Base-by-base conservation (phyloP, 1,140 invertebrate species). In the Apis cerana region DNA sequence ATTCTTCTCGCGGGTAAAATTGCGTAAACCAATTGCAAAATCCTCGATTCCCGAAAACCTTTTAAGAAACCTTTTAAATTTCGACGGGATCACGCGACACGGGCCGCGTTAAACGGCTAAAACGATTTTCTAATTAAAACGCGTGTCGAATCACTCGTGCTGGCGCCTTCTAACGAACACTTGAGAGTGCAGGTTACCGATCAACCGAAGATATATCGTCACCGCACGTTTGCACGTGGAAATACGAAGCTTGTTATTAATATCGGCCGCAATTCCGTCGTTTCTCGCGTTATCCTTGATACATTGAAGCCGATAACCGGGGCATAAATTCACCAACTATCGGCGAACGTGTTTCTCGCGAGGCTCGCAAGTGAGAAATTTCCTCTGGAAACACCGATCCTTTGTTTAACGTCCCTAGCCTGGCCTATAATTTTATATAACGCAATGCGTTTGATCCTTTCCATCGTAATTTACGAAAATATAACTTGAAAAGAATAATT, bases 321-420 rank as follows among this genome's bases (percentile, higher is more conserved):
- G 21, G 56, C 78, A 84, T 84, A 84, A 84, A 80, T 84, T 84
- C 5, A 81, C n/a, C 71, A 52, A 81, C 62, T 81, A 84, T 84
- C 78, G 27, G 48, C 17, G 48, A 65, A 80, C 77, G 56, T 61
- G 82, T 72, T 43, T 5, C 62, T 54, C 19, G 12, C 58, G 7
- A 23, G 27, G 17, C 13, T 17, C 19, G 23, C 23, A 21, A 33
- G 75, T 81, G 70, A 70, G 79, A 81, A 81, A 84, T 76, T 83
- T 77, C 54, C 77, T 80, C 64, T 75, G 27, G 43, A 19, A 54
- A 61, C 43, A 64, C 67, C 33, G 56, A 19, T 8, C 59, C 52
- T 59, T 52, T 54, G 61, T 79, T 43, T 21, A 75, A 75, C 82
- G 56, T 81, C 65, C 54, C 58, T 43, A 65, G 23, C 21, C 19